Evolutionary conservation across 2,888 invertebrate species (phyloP), one percentile per base, ranked within the genome.

Genomic region (Leucoma salicis): DNA sequence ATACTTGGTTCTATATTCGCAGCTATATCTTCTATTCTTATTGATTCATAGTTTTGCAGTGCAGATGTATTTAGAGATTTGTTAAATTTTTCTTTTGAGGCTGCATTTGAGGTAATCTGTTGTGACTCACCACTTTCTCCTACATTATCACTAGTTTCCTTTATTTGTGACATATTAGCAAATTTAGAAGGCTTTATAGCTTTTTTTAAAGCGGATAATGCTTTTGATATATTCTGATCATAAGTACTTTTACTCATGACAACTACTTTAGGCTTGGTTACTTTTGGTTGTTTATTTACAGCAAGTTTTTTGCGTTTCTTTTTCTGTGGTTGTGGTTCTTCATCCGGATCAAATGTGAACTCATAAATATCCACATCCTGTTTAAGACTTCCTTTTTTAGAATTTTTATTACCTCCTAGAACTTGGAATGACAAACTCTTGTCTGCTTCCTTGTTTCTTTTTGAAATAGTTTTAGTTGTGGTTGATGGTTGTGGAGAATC

Each of bases 331-430:
- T 72, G 58, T 8, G 89, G 88, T 63, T 90, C 89, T 33, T 89
- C 86, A 47, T 70, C 68, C 0, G 90, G 89, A 49, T 90, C 85
- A 72, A 68, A 90, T 12, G 88, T 88, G 39, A 90, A 90, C 53
- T 90, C 90, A 61, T 90, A 90, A 2, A 89, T 62, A 65, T 88
- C 87, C 41, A 74, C 46, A 32, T 74, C 70, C 43, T 59, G 57
- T 46, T 7, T 29, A 14, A 14, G 12, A 13, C 1, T 12, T 13
- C 2, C 12, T 11, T 13, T 7, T 28, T 28, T 28, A 5, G 2
- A 27, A 8, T 57, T 68, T 43, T 69, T 52, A 11, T 53, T 75
- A 2, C 77, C 70, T 37, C 79, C 80, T 36, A 83, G 64, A 11
- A 84, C 53, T 65, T 64, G 73, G 29, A 77, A 70, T 28, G 83